These are phyloP conservation scores for Acipenser ruthenus DNA, from an alignment of 2,797 vertebrate genomes.

Conservation along the genomic window DNA sequence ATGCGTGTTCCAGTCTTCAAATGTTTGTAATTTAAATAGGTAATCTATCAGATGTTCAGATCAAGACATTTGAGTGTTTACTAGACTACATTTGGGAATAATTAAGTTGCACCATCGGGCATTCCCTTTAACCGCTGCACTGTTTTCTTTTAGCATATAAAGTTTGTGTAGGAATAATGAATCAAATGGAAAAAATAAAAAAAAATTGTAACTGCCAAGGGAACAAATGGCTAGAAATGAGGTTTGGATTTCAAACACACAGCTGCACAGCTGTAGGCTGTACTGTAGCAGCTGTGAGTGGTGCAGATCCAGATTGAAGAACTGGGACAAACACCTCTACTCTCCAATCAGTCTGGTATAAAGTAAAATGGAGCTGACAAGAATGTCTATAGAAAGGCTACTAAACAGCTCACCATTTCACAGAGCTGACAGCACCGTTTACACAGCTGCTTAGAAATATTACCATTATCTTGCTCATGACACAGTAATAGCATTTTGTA, in stretches of 20 bases:
- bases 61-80: neutral
- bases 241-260: conserved; percentile 4
- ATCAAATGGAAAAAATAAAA: conserved; percentile 7
- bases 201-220: neutral
- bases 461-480: conserved; percentile 37
- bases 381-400: conserved; percentile 3
- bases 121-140: conserved; percentile 26
- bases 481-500: conserved; percentile 10
- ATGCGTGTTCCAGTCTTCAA: too few species aligned
- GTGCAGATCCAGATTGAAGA: neutral
- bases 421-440: conserved; percentile 39
- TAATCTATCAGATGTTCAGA: too few species aligned
- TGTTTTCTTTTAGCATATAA: conserved; percentile 18
- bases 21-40: too few species aligned
- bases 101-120: conserved; percentile 36
- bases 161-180: conserved; percentile 15
- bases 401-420: conserved; percentile 10
- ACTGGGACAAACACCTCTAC: neutral
- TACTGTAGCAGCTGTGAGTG: neutral
- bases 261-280: conserved; percentile 7
- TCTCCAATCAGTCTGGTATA: neutral
- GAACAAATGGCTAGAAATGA: neutral
- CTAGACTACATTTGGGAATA: conserved; percentile 41
- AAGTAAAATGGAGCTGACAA: too few species aligned
- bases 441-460: conserved; percentile 46